Conservation (phyloP, 2,797 vertebrate genomes). For the Chromobotia macracanthus region DNA sequence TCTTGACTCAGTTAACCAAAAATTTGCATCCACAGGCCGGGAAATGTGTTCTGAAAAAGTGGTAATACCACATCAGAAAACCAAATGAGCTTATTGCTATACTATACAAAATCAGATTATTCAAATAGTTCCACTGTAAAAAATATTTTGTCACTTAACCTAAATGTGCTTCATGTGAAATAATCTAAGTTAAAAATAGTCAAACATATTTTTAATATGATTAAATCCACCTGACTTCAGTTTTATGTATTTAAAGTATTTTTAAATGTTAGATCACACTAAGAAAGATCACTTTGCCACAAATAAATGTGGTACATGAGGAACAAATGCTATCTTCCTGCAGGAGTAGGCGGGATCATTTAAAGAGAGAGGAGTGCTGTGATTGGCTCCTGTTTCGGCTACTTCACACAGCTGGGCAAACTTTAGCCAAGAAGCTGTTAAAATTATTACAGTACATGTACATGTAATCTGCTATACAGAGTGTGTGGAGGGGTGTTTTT, state of each 20-base stretch:
- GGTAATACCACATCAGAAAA: neutral
- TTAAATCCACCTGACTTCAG: no score
- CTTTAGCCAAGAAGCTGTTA: slow-evolving; percentile 39
- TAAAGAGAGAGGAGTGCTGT: slow-evolving; percentile 46
- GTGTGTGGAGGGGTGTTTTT: slow-evolving; percentile 26
- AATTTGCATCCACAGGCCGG: neutral
- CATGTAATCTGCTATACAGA: slow-evolving; percentile 46
- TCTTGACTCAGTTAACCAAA: neutral
- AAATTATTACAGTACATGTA: slow-evolving; percentile 2
- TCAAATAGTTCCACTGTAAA: no score
- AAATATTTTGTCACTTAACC: no score
- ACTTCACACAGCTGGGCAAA: slow-evolving; percentile 66
- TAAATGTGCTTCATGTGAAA: no score
- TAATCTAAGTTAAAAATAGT: no score
- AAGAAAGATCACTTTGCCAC: no score
- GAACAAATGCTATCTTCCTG: slow-evolving; percentile 69
- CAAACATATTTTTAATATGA: no score
- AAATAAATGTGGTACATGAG: no score
- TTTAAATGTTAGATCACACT: no score
- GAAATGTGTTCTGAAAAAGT: neutral
- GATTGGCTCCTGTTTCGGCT: slow-evolving; percentile 69
- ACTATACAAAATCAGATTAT: no score
- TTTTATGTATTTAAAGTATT: no score
- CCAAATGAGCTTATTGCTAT: no score
- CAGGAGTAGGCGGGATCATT: slow-evolving; percentile 63